Percentiles rank a stretch among this genome's conserved stretches.
Conservation (phyloP, 2,113 vertebrate species). For the Anser brachyrhynchus region DNA sequence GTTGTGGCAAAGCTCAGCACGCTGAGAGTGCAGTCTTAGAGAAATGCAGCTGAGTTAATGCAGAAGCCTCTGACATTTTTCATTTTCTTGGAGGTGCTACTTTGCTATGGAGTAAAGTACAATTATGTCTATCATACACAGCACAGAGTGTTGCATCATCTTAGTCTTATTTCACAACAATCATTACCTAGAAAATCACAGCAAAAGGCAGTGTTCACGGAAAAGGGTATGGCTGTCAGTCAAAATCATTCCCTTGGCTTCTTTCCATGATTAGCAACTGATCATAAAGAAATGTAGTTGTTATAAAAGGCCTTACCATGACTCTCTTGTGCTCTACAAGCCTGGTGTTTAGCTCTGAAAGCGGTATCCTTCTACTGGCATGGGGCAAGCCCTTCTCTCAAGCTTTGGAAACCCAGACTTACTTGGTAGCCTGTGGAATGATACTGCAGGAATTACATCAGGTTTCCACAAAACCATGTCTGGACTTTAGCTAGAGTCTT, state of each 20-base stretch:
- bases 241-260: not conserved
- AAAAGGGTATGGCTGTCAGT: not conserved
- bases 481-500: not conserved
- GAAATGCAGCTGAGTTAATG: not conserved
- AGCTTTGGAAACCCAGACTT: not conserved
- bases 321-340: not conserved
- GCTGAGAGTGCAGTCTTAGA: not conserved
- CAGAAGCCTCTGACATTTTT: not conserved
- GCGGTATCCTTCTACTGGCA: not conserved
- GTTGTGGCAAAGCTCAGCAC: not conserved
- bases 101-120: not conserved
- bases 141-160: not conserved
- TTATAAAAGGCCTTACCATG: not conserved
- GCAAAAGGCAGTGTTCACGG: not conserved
- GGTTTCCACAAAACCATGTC: not conserved
- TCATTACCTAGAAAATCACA: not conserved
- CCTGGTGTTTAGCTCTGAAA: not conserved
- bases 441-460: not conserved
- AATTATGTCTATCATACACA: not conserved
- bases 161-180: not conserved
- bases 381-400: not conserved
- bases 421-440: too few species aligned
- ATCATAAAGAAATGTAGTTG: not conserved
- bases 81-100: not conserved
- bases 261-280: not conserved